These are phyloP conservation scores for Serinus canaria DNA, from an alignment of 2,113 vertebrate species.

Conservation along the genomic window DNA sequence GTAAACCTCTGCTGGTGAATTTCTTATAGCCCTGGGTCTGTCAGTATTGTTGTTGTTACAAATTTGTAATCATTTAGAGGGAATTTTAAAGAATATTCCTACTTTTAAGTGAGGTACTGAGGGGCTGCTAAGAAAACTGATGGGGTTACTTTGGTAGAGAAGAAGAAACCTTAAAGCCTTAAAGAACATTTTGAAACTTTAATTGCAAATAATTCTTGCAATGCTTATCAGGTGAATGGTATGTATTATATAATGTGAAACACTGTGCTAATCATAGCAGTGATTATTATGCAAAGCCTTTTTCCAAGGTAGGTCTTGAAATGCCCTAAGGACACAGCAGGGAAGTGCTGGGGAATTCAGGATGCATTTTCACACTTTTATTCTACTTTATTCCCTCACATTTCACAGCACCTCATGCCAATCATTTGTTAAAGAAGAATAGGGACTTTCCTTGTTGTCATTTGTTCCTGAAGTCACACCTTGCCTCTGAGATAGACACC, in stretches of 20 bases:
- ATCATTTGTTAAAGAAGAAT: not conserved
- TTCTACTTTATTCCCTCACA: constrained; percentile 16
- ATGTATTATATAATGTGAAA: constrained; percentile 33
- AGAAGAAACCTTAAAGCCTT: not conserved
- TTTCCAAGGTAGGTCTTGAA: constrained; percentile 36
- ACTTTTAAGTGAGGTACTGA: not conserved
- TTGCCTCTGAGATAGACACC: not conserved
- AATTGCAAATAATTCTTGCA: not conserved
- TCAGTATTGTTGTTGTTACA: accelerated
- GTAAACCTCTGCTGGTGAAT: not conserved
- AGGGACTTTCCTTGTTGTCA: not conserved
- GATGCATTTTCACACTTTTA: not conserved
- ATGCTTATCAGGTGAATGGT: not conserved
- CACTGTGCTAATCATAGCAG: not conserved
- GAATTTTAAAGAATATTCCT: not conserved
- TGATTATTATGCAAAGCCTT: constrained; percentile 51
- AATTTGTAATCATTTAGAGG: not conserved
- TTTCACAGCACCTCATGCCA: not conserved
- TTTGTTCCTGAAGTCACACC: not conserved
- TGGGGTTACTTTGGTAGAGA: not conserved
- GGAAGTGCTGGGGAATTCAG: not conserved
- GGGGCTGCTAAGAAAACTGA: not conserved
- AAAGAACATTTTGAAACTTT: not conserved
- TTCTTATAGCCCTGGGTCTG: not conserved
- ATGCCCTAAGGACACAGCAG: constrained; percentile 27